These are phyloP conservation scores for Pocillopora verrucosa DNA, from an alignment of 64 coral and sea anemone genomes.

Conservation along the genomic window DNA sequence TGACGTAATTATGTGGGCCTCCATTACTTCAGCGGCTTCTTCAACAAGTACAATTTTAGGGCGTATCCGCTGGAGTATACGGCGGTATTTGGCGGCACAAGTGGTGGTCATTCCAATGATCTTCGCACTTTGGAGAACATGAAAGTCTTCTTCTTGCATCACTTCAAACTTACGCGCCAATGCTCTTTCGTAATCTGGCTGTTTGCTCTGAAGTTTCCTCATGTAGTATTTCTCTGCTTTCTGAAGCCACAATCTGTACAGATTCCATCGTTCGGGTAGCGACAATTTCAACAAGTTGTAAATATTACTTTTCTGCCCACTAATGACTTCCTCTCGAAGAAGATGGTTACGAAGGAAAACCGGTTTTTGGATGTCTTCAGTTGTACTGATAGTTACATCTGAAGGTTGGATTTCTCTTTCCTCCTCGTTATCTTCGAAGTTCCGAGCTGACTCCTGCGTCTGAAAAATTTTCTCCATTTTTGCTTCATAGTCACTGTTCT, in stretches of 20 bases:
- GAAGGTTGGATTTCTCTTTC: not conserved
- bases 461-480: not conserved
- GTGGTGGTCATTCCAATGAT: constrained; percentile 90
- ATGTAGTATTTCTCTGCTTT: constrained; percentile 37
- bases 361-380: not conserved
- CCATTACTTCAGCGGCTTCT: constrained; percentile 92
- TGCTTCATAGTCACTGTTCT: not conserved
- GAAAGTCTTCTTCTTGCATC: constrained; percentile 8
- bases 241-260: constrained; percentile 67
- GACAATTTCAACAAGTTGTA: not conserved
- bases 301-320: constrained; percentile 1
- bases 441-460: not conserved
- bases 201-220: constrained; percentile 16
- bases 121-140: constrained; percentile 46
- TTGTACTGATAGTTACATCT: not conserved
- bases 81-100: constrained; percentile 64
- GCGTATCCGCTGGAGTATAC: constrained; percentile 47
- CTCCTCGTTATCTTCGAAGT: constrained; percentile 12
- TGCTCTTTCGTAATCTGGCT: constrained; percentile 19
- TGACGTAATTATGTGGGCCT: constrained; percentile 72
- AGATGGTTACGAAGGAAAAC: constrained; percentile 6
- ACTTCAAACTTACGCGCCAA: constrained; percentile 1
- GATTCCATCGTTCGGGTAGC: constrained; percentile 23
- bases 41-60: constrained; percentile 78
- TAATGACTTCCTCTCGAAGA: not conserved